Base-by-base conservation (phyloP, 2,113 vertebrate species). In the Tricholaema leucomelas region DNA sequence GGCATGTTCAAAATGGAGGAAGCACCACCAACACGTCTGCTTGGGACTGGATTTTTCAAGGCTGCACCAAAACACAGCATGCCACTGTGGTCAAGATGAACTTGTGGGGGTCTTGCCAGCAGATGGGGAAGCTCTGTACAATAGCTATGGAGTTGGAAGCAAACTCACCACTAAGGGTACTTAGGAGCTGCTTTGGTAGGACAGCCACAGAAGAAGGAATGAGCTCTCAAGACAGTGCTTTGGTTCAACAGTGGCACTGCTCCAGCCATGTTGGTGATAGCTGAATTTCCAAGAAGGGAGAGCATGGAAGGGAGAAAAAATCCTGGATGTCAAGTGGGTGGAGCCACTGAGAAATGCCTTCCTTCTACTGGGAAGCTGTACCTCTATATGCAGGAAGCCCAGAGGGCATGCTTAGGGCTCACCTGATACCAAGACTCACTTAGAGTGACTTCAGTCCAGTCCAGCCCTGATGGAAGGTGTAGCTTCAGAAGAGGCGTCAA, bases 1-100 rank as follows among this genome's bases (percentile, higher is more conserved):
- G 2, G 67, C 24, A 28, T 0, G 1, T 0, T 1, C 14, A 9
- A 11, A 61, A 33, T 2, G 1, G 42, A 64, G 31, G 27, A 65
- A 42, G 15, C 9, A 58, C 27, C 50, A 44, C 28, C 9, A 33
- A 5, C 31, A 5, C n/a, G 16, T 44, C 52, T 72, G 16, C 35
- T 65, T 1, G 4, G 58, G 28, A 30, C n/a, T 0, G 1, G 19
- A 20, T 25, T 16, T 48, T 61, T 78, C 30, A 31, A 33, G 30
- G 21, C 46, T 33, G 38, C 81, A 31, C 4, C 3, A 3, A 56
- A 65, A 65, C 48, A 71, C 21, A 23, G 33, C 12, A 31, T 42
- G 20, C 25, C 25, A 5, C 50, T 52, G 52, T 23, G 35, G 21
- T 54, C 4, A 3, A 12, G 0, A 6, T 27, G 23, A n/a, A n/a